A percentile compares a stretch with the other conserved stretches of the same genome.
These are phyloP conservation scores for Drosophila kurseongensis DNA, from an alignment of 1,140 invertebrate genomes.

Conservation along the genomic window DNA sequence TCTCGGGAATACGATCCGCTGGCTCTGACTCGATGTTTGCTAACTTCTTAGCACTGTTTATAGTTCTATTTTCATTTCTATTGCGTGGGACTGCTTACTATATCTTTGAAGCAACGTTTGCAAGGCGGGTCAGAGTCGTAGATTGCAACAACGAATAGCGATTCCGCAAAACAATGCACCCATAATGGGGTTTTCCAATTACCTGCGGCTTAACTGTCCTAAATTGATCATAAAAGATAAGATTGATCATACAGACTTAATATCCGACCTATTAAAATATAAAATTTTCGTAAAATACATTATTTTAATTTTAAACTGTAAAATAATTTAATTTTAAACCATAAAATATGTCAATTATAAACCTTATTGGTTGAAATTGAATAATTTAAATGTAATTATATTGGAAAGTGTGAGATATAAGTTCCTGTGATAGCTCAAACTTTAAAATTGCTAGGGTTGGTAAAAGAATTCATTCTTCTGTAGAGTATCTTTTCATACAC, in stretches of 20 bases:
- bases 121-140: background rate
- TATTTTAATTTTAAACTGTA: too few species aligned
- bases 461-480: too few species aligned
- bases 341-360: too few species aligned
- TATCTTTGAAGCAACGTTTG: constrained; percentile 9
- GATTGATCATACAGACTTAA: background rate
- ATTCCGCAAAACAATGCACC: constrained; percentile 13
- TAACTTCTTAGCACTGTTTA: constrained; percentile 21
- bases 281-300: too few species aligned
- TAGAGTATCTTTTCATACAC: too few species aligned
- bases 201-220: background rate
- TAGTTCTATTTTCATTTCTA: constrained; percentile 23
- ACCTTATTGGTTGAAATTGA: too few species aligned
- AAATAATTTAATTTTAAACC: too few species aligned
- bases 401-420: too few species aligned
- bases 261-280: too few species aligned
- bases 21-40: constrained; percentile 22
- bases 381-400: too few species aligned
- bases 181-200: background rate
- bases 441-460: too few species aligned
- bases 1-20: constrained; percentile 18
- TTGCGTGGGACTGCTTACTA: constrained; percentile 27
- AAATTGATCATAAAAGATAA: background rate
- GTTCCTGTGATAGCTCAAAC: too few species aligned
- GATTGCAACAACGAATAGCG: constrained; percentile 4